Base-by-base conservation (phyloP, 2,797 vertebrate species). In the Australoheros facetus region DNA sequence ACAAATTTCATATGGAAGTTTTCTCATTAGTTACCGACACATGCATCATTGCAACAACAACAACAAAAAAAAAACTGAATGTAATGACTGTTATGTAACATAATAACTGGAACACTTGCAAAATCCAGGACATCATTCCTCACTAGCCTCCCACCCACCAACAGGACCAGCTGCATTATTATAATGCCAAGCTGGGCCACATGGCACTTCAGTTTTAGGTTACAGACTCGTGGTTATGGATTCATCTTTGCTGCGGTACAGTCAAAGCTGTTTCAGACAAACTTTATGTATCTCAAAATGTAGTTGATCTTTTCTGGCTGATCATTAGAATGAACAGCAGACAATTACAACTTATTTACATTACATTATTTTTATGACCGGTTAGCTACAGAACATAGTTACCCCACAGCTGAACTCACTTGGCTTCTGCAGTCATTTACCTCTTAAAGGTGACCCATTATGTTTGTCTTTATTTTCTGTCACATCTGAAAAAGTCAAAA, bases 81-180 rank as follows among this genome's bases (percentile, higher is more conserved):
- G 71, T 57, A 69, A 69, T 69, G 17, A 32, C 1, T 69, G 64
- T 69, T 73, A 57, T 57, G 37, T 57, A 57, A 73, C 55, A 30
- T 73, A 72, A 72, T 69, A 69, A 69, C 34, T 56, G 21, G 34
- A 72, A 72, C 71, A 73, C 16, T 45, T 4, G 17, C 64, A 69
- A 32, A 69, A 69, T 7, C 45, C 64, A 69, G 64, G 45, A 32
- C 45, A 69, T 69, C 64, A 69, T 69, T 69, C 45, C 26, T 69
- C 26, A 69, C 64, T 32, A 69, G 55, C 71, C 39, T 56, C 23
- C 71, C 71, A 57, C 71, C 71, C 37, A 73, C 55, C 55, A 73
- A 14, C 71, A 57, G 23, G 17, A 57, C 55, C 71, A 73, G 55
- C 71, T 73, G 71, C 17, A 13, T 45, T 28, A 28, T 73, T n/a